Evolutionary conservation across 2,113 vertebrate genomes (phyloP).

Genomic region (Oreocharis arfaki): DNA sequence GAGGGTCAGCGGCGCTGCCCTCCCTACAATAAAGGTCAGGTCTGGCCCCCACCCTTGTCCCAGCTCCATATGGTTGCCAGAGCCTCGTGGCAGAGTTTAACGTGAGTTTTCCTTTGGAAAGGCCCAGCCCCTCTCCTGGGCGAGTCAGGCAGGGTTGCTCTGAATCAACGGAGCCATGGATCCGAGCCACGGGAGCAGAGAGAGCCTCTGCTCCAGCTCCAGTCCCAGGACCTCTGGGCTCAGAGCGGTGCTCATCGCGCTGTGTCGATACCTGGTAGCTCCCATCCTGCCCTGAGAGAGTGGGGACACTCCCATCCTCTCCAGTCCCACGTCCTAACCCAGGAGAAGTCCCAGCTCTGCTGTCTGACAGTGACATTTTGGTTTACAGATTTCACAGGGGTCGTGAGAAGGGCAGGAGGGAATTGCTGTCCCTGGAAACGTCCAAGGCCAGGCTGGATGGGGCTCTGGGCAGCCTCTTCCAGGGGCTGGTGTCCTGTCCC

Average conservation of each 20-base stretch:
- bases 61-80: not conserved
- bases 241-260: fast-evolving
- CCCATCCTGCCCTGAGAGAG: not conserved
- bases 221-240: fast-evolving
- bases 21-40: not conserved
- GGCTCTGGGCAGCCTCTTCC: not conserved
- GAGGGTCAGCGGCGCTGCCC: not conserved
- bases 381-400: not conserved
- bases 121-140: not conserved
- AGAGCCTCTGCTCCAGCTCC: not conserved
- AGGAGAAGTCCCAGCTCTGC: not conserved
- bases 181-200: fast-evolving
- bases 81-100: not conserved
- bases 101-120: not conserved
- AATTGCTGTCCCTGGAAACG: not conserved
- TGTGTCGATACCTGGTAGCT: fast-evolving
- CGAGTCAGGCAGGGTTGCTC: not conserved
- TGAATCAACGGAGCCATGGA: fast-evolving
- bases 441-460: not conserved
- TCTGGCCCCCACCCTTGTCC: not conserved
- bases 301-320: not conserved
- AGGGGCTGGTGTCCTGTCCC: not conserved
- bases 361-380: not conserved
- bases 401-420: not conserved
- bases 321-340: not conserved